Base-by-base conservation (phyloP, 2,888 invertebrate species). In the Eubasilissa splendida region DNA sequence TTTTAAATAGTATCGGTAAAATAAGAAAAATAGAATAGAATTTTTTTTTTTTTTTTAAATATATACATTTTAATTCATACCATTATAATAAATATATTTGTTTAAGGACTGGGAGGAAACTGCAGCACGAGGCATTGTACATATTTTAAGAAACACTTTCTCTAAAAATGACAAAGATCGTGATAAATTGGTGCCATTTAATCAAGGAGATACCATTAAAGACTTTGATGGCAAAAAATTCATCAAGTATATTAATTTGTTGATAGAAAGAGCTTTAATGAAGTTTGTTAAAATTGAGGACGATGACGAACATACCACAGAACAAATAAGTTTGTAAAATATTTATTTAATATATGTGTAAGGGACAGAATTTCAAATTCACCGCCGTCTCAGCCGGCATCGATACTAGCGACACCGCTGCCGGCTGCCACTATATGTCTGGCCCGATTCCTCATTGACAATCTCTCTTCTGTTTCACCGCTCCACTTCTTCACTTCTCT, bases 21-120 rank as follows among this genome's bases (percentile, higher is more conserved):
- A 22, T 22, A 22, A 22, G 22, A 22, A 22, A 22, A 22, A 22
- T 22, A 22, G 22, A 22, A 22, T n/a, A n/a, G n/a, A n/a, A n/a
- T n/a, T n/a, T n/a, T n/a, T n/a, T n/a, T n/a, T n/a, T n/a, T n/a
- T n/a, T n/a, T n/a, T n/a, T n/a, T n/a, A n/a, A 22, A 22, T 22
- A 22, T 22, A 22, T 22, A 22, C 22, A 22, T 22, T 22, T 22
- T 22, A n/a, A 5, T 42, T 42, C 7, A 7, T 7, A 42, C 42
- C 42, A 2, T 42, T 42, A 42, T 42, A 42, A 42, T 42, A 42
- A 42, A 42, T 42, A 42, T 50, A 70, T 76, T 82, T 52, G 2
- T 65, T 81, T 70, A 42, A 84, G 84, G 66, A 60, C 14, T 84
- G 84, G 84, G 84, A 84, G 75, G 84, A 84, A n/a, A 83, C 77